A percentile compares a stretch with the other conserved stretches of the same genome.
Conservation (phyloP, 1,140 invertebrate species). For the Polyergus mexicanus region DNA sequence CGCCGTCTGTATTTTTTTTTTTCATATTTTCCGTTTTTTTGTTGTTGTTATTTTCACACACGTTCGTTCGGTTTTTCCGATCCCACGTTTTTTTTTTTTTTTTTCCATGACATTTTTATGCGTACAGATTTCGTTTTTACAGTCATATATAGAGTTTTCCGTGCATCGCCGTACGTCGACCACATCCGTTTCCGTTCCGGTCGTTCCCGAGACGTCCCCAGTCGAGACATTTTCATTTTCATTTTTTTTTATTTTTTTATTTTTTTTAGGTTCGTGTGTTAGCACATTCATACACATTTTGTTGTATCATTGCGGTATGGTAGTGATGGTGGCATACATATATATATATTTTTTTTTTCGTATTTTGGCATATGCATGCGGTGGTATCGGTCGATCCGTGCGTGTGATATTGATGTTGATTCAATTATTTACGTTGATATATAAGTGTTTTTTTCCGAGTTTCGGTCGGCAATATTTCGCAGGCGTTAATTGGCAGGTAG, state of each 20-base stretch:
- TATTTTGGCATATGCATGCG: conserved; percentile 62
- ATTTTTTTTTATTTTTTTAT: conserved; percentile 64
- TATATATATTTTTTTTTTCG: conserved; percentile 56
- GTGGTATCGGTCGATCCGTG: conserved; percentile 75
- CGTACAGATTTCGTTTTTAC: conserved; percentile 57
- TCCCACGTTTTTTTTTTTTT: conserved; percentile 67
- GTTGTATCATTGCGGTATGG: conserved; percentile 56
- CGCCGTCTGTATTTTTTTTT: conserved; percentile 81
- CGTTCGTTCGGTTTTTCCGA: conserved; percentile 58
- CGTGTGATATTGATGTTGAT: conserved; percentile 70
- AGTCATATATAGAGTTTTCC: conserved; percentile 18
- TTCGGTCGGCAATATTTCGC: conserved; percentile 78
- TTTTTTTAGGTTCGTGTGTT: conserved; percentile 60
- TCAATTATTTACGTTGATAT: conserved; percentile 74
- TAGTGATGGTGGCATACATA: conserved; percentile 66
- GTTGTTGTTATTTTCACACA: conserved; percentile 29
- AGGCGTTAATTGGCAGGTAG: conserved; percentile 87
- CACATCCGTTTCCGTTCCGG: conserved; percentile 66
- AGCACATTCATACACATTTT: conserved; percentile 64
- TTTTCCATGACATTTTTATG: conserved; percentile 44
- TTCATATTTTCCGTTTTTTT: conserved; percentile 29
- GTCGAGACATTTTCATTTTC: conserved; percentile 40
- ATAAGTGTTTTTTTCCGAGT: conserved; percentile 61
- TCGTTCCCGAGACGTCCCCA: conserved; percentile 62
- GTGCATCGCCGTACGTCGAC: conserved; percentile 56